Evolutionary conservation across 2,113 vertebrate species (phyloP).

Genomic region (Laticauda colubrina): DNA sequence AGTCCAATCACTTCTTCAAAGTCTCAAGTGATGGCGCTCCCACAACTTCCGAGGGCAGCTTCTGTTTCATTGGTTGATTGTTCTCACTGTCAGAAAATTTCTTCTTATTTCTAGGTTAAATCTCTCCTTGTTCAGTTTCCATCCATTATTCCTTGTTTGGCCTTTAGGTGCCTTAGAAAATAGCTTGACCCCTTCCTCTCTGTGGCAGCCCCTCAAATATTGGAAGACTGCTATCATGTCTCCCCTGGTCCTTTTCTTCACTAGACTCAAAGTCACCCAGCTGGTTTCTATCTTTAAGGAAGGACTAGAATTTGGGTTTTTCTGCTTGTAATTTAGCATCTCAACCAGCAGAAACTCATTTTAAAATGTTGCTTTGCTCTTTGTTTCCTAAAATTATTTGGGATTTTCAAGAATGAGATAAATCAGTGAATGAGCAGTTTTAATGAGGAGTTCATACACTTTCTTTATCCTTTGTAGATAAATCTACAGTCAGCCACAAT

Average conservation of each 20-base stretch:
- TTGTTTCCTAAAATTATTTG: neutral
- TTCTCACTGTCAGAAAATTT: too few species aligned
- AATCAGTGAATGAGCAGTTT: neutral
- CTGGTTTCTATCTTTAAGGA: neutral
- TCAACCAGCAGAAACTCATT: neutral
- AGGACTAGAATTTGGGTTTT: neutral
- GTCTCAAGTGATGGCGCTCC: too few species aligned
- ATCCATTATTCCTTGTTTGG: too few species aligned
- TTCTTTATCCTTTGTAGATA: neutral
- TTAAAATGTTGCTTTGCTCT: neutral
- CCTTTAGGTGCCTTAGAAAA: fast-evolving
- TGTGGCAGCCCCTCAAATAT: too few species aligned
- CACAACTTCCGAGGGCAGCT: too few species aligned
- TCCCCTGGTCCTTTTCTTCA: too few species aligned
- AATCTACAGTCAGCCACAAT: neutral
- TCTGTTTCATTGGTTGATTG: too few species aligned
- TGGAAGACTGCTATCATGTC: too few species aligned
- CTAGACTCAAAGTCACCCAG: neutral
- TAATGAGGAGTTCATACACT: neutral
- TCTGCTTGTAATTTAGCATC: neutral
- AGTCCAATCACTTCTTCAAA: too few species aligned
- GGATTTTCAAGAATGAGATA: neutral
- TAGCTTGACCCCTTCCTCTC: too few species aligned
- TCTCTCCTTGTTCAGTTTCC: too few species aligned
- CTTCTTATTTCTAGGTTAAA: too few species aligned